Conservation (phyloP, 2,888 invertebrate genomes). For the Cosmia trapezina region DNA sequence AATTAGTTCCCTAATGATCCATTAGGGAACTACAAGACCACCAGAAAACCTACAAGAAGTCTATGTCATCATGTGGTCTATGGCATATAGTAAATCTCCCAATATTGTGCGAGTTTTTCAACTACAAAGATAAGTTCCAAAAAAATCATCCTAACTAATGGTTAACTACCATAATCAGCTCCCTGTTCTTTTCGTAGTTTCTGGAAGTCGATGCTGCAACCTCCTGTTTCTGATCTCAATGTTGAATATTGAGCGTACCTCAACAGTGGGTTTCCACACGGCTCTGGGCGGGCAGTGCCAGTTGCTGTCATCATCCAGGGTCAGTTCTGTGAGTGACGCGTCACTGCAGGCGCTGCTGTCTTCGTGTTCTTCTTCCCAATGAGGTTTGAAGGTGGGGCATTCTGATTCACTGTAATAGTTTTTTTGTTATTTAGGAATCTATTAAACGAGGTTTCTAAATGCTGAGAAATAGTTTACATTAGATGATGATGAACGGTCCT, state of each 20-base stretch:
- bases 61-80: no score
- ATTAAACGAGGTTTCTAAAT: background rate
- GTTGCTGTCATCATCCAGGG: slow-evolving; percentile 87
- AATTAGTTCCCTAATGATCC: no score
- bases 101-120: no score
- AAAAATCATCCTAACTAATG: no score
- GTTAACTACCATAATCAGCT: background rate
- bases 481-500: slow-evolving; percentile 2
- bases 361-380: slow-evolving; percentile 81
- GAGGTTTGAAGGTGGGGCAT: slow-evolving; percentile 78
- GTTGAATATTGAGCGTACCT: slow-evolving; percentile 84
- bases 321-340: slow-evolving; percentile 84
- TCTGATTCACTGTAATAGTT: slow-evolving; percentile 77
- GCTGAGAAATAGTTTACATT: background rate
- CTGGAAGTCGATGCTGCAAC: background rate
- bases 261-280: slow-evolving; percentile 95
- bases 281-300: slow-evolving; percentile 95
- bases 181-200: background rate
- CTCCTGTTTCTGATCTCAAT: background rate
- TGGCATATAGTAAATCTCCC: no score
- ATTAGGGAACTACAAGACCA: no score
- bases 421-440: background rate
- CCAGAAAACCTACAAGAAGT: no score
- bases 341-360: slow-evolving; percentile 88
- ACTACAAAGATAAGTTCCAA: no score